Conservation (phyloP, 2,797 vertebrate genomes). For the Choloepus didactylus region DNA sequence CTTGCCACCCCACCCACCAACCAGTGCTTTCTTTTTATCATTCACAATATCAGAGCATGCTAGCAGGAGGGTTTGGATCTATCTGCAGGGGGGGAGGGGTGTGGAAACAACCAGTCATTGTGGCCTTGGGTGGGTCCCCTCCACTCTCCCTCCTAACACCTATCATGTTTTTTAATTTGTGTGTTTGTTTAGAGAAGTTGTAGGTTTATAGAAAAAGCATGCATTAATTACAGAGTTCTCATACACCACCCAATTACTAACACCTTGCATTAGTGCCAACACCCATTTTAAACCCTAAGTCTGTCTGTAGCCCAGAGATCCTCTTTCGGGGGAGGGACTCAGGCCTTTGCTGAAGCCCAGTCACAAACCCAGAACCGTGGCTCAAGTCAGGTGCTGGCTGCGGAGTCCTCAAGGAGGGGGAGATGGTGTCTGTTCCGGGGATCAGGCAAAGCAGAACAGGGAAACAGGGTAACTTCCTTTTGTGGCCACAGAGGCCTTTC, state of each 20-base stretch:
- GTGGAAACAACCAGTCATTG: background rate
- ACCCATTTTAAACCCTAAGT: background rate
- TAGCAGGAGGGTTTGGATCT: background rate
- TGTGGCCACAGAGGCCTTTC: background rate
- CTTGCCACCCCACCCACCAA: background rate
- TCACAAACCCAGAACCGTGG: background rate
- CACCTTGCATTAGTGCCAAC: too few relatives aligned
- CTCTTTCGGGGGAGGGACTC: background rate
- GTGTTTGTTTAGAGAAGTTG: too few relatives aligned
- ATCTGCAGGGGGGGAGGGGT: background rate
- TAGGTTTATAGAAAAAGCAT: too few relatives aligned
- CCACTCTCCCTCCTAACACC: background rate
- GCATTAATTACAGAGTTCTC: too few relatives aligned
- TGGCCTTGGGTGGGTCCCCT: background rate
- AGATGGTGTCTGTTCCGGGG: background rate
- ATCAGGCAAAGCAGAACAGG: conserved; percentile 20
- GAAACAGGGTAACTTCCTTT: conserved; percentile 20
- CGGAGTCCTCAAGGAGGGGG: background rate
- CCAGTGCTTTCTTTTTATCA: background rate
- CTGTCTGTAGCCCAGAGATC: background rate
- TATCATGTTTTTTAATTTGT: too few relatives aligned
- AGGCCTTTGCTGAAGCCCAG: background rate
- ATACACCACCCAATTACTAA: too few relatives aligned
- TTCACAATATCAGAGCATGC: background rate
- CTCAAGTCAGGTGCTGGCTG: background rate